Percentiles rank a stretch among this genome's conserved stretches.
Conservation (phyloP, 2,797 vertebrate genomes). For the Fundulus diaphanus region DNA sequence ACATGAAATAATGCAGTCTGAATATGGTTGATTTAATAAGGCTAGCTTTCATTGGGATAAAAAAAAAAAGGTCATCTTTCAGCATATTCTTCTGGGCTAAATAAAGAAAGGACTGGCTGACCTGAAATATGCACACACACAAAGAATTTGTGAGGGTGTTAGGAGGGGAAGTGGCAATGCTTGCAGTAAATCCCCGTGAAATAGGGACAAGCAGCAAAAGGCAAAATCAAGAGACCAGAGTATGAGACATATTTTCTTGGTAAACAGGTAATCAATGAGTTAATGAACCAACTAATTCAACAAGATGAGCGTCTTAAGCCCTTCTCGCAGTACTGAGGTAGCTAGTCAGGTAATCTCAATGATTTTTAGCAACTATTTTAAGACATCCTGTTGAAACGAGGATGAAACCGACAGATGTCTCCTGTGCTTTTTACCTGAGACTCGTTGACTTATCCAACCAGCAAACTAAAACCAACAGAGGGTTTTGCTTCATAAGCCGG, state of each 20-base stretch:
- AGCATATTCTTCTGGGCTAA: background rate
- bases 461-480: background rate
- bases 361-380: background rate
- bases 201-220: background rate
- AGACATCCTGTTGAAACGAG: background rate
- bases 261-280: conserved; percentile 18
- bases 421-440: no score
- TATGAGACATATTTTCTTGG: background rate
- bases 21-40: background rate
- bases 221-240: background rate
- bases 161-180: background rate
- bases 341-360: background rate
- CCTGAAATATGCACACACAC: conserved; percentile 6
- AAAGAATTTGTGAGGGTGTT: background rate
- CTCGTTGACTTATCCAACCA: background rate
- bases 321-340: background rate
- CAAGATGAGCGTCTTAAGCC: conserved; percentile 5
- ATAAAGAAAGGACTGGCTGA: background rate
- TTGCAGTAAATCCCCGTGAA: conserved; percentile 5
- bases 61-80: background rate
- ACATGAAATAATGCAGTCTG: background rate
- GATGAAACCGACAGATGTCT: no score
- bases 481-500: background rate
- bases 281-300: conserved; percentile 21
- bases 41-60: background rate